These are phyloP conservation scores for Tetragonula clypearis DNA, from an alignment of 1,140 invertebrate species.

Conservation along the genomic window DNA sequence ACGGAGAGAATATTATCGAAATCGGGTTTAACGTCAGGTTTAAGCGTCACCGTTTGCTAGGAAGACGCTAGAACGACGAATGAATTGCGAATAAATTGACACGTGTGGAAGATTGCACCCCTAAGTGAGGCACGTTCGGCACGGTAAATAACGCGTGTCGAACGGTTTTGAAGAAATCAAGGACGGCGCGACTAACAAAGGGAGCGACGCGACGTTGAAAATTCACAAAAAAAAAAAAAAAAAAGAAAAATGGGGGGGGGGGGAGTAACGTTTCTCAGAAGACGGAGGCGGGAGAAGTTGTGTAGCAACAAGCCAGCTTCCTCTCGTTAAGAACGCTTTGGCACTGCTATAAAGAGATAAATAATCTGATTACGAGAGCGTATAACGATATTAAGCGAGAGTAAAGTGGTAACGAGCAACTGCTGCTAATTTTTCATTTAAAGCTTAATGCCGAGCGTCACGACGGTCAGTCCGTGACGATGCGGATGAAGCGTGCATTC, in stretches of 20 bases:
- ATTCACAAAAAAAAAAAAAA: neutral
- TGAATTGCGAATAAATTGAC: no score
- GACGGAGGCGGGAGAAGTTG: neutral
- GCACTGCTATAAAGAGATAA: conserved; percentile 34
- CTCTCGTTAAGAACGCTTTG: conserved; percentile 37
- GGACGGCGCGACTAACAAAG: no score
- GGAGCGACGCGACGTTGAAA: neutral
- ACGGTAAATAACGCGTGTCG: neutral
- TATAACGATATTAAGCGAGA: conserved; percentile 31
- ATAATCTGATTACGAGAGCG: conserved; percentile 31
- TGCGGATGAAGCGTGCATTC: conserved; percentile 17
- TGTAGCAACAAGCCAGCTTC: conserved; percentile 17
- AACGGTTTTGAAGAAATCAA: neutral
- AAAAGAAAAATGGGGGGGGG: neutral
- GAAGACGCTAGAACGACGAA: no score
- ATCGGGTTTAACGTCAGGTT: no score
- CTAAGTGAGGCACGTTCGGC: no score
- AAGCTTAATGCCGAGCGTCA: neutral
- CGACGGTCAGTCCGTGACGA: neutral
- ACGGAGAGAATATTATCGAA: no score
- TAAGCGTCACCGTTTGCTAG: no score
- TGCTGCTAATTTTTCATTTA: conserved; percentile 46
- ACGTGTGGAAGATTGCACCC: neutral
- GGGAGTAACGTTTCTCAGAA: neutral
- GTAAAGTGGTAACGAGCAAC: conserved; percentile 45